phyloP scores from a whole-genome alignment of 1,140 invertebrate genomes.

The Polypedilum pembai region DNA sequence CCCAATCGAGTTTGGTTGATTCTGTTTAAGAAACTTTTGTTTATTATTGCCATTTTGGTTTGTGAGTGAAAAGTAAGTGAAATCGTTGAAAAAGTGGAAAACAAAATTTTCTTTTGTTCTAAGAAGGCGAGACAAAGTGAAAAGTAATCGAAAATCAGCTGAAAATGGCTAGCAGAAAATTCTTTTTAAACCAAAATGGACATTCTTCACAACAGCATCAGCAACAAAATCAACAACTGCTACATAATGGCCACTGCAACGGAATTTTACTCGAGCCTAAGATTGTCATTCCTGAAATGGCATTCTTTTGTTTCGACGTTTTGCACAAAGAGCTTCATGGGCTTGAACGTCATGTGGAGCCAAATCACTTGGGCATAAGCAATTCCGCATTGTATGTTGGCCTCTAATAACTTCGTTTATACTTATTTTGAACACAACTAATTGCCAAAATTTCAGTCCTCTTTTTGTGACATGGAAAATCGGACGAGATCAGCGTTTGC shows the following conservation, averaged over 20 bases:
- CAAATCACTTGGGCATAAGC: slow-evolving; percentile 61
- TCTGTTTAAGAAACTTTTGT: slow-evolving; percentile 14
- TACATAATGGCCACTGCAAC: slow-evolving; percentile 1
- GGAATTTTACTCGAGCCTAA: slow-evolving; percentile 37
- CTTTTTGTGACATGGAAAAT: slow-evolving; percentile 99
- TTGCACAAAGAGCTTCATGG: slow-evolving; percentile 89
- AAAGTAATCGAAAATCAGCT: not conserved
- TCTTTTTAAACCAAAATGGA: slow-evolving; percentile 19
- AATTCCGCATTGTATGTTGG: slow-evolving; percentile 89
- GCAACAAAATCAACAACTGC: slow-evolving; percentile 3
- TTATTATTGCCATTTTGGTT: slow-evolving; percentile 1
- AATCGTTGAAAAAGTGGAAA: not conserved
- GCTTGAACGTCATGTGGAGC: slow-evolving; percentile 79
- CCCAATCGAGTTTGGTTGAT: slow-evolving; percentile 20
- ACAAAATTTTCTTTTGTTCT: not conserved
- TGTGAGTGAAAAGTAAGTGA: not conserved
- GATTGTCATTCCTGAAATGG: slow-evolving; percentile 90
- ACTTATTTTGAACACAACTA: not conserved
- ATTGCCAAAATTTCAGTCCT: slow-evolving; percentile 64
- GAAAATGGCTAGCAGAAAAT: slow-evolving; percentile 15
- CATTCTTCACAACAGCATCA: not conserved
- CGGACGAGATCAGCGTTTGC: slow-evolving; percentile 80
- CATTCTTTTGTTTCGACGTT: slow-evolving; percentile 97
- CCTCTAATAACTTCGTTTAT: slow-evolving; percentile 31
- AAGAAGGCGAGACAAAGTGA: not conserved